Base-by-base conservation (phyloP, 2,113 vertebrate genomes). In the Hydrolagus affinis region DNA sequence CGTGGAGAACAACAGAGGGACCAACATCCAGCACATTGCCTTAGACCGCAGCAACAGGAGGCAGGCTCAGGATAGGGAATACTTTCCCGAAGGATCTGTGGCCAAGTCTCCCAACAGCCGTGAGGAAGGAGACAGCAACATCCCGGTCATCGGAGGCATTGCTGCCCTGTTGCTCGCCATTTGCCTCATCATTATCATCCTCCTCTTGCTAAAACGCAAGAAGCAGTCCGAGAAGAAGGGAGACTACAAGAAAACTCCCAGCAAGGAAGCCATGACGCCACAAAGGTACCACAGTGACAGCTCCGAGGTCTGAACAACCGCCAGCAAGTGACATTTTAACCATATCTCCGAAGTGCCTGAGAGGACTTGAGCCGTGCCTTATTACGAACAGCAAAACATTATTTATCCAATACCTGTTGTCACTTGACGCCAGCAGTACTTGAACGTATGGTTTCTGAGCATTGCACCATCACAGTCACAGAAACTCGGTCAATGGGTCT, bases 21-120 rank as follows among this genome's bases (percentile, higher is more conserved):
- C 97, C 0, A 98, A 98, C 89, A 97, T 99, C 86, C 94, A 96
- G 83, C 97, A 99, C 86, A 92, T 98, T 11, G 89, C 93, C 0
- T 91, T 99, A 87, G 94, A 96, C 86, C 94, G 90, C 86, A 87
- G 76, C 86, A 77, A 83, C 87, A 92, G 89, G 89, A 91, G 83
- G 76, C 92, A 88, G 83, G 86, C 70, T 11, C 90, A 91, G 17
- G 91, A 85, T 0, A 91, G 88, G 74, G 90, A 89, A 83, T 88
- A 89, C 14, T 88, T 88, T 0, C 86, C 89, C 8, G 92, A 76
- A 1, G 92, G 94, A 0, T 0, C 91, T 85, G 76, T 93, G 7
- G 94, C 96, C 11, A 88, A 86, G 0, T 95, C 95, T 86, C 87
- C 94, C 74, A 91, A 88, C 87, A 89, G 86, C 30, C 89, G 74